Base-by-base conservation (phyloP, 2,888 invertebrate genomes). In the Phortica okadai region DNA sequence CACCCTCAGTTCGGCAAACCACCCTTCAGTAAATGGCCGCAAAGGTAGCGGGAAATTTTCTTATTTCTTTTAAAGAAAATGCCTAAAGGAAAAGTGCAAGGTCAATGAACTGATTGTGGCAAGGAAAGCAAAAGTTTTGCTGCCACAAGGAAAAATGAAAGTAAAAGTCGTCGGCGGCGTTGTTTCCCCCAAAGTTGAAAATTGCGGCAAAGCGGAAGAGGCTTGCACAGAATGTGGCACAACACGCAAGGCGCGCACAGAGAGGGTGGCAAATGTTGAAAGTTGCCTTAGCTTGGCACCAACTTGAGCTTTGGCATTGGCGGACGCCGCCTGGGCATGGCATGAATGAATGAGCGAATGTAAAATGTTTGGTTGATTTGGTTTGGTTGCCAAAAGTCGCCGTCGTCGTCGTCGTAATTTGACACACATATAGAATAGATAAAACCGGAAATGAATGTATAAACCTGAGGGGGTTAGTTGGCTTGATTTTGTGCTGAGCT, bases 381-480 rank as follows among this genome's bases (percentile, higher is more conserved):
- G 21, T 7, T 44, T 45, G 62, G 21, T 45, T 45, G 66, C 14
- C 16, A n/a, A 11, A 16, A 6, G 8, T 11, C 50, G 33, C 3
- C 62, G 62, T 33, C 50, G 42, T 5, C 50, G 41, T 79, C 74
- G 58, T 75, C 1, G 77, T 79, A 78, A 85, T 82, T 85, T 83
- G 83, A 83, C 83, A 83, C 83, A 83, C 85, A 83, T 83, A 82
- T 74, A 78, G 79, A 79, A 85, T 78, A 85, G 83, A 82, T 83
- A 83, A 79, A 76, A 54, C 79, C 75, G 85, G 79, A 81, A 83
- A 79, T 79, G 77, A 75, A 77, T 74, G 75, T 85, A 82, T 79
- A 79, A 83, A 8, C 66, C n/a, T 42, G 42, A n/a, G 66, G n/a
- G 66, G 42, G 44, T 25, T 7, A 11, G n/a, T 56, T 33, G 33